phyloP scores from a whole-genome alignment of 2,113 vertebrate species.

The Heptranchias perlo region DNA sequence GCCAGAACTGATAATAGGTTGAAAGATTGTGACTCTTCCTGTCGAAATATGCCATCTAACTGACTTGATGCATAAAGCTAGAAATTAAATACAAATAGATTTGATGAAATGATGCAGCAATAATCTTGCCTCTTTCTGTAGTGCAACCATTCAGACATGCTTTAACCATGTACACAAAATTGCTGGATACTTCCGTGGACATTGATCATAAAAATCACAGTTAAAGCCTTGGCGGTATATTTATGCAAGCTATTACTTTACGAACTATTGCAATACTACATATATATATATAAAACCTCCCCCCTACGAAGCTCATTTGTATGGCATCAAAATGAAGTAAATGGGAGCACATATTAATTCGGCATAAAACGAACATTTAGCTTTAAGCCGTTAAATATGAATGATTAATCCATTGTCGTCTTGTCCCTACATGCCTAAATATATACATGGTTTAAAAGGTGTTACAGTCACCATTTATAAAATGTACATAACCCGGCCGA shows the following conservation, averaged over 20 bases:
- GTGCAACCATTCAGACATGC: too few species aligned
- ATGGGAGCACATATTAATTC: not conserved
- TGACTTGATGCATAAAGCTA: not conserved
- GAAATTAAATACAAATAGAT: constrained; percentile 6
- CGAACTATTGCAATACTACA: not conserved
- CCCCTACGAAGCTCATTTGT: not conserved
- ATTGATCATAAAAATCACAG: not conserved
- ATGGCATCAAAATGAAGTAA: not conserved
- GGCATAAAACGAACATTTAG: not conserved
- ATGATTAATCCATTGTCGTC: not conserved
- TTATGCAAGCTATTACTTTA: not conserved
- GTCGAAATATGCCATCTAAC: not conserved
- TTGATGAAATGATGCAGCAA: not conserved
- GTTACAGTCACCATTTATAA: not conserved
- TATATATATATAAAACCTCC: not conserved
- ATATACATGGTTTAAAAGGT: not conserved
- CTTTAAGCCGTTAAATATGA: not conserved
- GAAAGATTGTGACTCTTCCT: not conserved
- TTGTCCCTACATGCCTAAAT: not conserved
- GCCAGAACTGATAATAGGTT: not conserved
- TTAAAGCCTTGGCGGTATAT: not conserved
- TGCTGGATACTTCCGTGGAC: not conserved
- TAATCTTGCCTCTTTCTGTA: not conserved
- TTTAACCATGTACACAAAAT: not conserved
- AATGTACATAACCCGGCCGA: not conserved